These are phyloP conservation scores for Aplochiton taeniatus DNA, from an alignment of 2,797 vertebrate genomes.

Conservation along the genomic window DNA sequence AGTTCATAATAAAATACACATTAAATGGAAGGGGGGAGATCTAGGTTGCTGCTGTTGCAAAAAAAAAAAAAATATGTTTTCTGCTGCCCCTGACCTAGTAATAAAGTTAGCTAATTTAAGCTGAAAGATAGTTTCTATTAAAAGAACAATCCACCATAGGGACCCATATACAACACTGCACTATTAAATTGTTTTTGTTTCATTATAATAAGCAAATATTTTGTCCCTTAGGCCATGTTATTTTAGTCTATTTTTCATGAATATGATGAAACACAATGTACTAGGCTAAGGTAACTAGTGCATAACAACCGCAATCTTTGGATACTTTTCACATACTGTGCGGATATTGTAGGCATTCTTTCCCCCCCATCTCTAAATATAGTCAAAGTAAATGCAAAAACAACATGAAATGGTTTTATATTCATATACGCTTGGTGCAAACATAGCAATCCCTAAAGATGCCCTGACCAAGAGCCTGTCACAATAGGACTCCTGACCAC, in stretches of 20 bases:
- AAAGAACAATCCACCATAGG: neutral
- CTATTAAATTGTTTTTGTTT: neutral
- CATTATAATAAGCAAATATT: neutral
- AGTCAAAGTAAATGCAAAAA: neutral
- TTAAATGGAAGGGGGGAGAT: slow-evolving; percentile 43
- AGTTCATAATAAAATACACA: slow-evolving; percentile 48
- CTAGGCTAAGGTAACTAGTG: no score
- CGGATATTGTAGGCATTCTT: no score
- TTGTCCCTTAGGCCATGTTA: neutral
- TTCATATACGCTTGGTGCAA: slow-evolving; percentile 1
- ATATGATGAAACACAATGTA: no score
- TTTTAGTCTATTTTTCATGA: neutral
- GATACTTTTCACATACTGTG: no score
- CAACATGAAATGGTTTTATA: neutral
- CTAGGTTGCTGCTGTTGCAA: slow-evolving; percentile 10
- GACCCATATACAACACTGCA: neutral
- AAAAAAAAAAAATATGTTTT: neutral
- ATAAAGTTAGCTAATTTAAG: neutral
- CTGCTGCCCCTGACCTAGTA: slow-evolving; percentile 32
- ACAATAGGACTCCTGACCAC: slow-evolving; percentile 39
- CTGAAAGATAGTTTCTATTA: neutral
- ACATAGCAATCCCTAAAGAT: slow-evolving; percentile 9
- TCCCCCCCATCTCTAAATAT: no score
- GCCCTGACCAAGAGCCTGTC: neutral
- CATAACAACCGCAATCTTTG: no score